phyloP scores from a whole-genome alignment of 2,888 invertebrate species.

The Drosophila putrida region DNA sequence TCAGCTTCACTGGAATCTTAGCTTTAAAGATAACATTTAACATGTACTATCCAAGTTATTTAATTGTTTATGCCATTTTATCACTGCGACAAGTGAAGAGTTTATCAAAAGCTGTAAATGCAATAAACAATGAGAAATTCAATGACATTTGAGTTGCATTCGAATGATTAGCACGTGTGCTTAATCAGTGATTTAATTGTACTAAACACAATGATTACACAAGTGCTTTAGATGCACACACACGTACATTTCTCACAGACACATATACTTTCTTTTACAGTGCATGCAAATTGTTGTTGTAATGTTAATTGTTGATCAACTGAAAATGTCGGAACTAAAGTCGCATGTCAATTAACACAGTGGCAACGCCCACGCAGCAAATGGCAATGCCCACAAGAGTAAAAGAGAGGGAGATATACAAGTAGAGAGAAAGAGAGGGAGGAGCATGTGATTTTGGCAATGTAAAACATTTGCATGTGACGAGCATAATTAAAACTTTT shows the following conservation, averaged over 20 bases:
- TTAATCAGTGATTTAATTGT: slow-evolving; percentile 9
- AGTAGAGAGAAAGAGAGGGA: background rate
- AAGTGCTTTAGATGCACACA: slow-evolving; percentile 3
- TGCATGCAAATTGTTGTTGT: slow-evolving; percentile 17
- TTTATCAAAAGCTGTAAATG: background rate
- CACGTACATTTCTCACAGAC: background rate
- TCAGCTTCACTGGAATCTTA: background rate
- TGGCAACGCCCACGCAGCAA: slow-evolving; percentile 43
- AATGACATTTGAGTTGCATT: background rate
- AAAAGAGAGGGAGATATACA: slow-evolving; percentile 5
- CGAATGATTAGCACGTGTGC: slow-evolving; percentile 14
- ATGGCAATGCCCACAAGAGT: slow-evolving; percentile 6
- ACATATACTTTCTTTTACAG: background rate
- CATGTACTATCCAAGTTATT: background rate
- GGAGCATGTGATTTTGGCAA: slow-evolving; percentile 43
- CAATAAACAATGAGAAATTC: background rate
- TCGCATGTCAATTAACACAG: slow-evolving; percentile 35
- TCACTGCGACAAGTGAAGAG: background rate
- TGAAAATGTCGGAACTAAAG: slow-evolving; percentile 20
- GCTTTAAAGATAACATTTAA: background rate
- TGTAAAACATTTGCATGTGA: slow-evolving; percentile 73
- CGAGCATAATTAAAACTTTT: slow-evolving; percentile 70
- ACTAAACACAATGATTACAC: slow-evolving; percentile 11
- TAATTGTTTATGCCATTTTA: slow-evolving; percentile 7
- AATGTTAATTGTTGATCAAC: slow-evolving; percentile 62